These are phyloP conservation scores for Agrilus mali DNA, from an alignment of 2,888 invertebrate species.

Conservation along the genomic window DNA sequence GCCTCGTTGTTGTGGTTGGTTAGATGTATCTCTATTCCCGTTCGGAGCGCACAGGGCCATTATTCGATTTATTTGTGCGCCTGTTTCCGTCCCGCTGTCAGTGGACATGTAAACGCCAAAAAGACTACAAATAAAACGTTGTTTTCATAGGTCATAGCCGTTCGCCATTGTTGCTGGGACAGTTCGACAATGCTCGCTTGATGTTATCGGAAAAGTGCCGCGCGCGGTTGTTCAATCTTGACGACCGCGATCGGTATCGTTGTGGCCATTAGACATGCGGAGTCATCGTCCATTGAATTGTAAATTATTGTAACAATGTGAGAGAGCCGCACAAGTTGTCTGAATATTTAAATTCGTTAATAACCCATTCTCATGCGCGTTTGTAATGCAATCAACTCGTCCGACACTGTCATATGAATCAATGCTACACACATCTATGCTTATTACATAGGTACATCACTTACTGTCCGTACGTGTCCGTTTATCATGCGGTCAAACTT, in stretches of 20 bases:
- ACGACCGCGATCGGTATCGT: slow-evolving; percentile 21
- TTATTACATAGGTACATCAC: background rate
- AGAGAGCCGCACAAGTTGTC: slow-evolving; percentile 22
- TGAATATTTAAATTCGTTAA: slow-evolving; percentile 25
- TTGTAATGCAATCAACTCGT: slow-evolving; percentile 7
- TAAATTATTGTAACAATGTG: slow-evolving; percentile 27
- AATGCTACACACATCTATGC: background rate
- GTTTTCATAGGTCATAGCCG: no score
- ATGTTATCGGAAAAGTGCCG: background rate
- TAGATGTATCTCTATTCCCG: no score
- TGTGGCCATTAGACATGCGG: slow-evolving; percentile 25
- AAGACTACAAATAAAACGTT: no score
- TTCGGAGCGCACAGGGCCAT: no score
- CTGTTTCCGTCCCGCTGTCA: no score
- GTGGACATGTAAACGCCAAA: no score
- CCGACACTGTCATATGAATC: background rate
- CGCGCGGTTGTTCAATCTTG: background rate
- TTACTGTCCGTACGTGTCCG: background rate
- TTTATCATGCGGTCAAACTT: no score
- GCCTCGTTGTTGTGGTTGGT: no score
- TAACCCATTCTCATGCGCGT: slow-evolving; percentile 19
- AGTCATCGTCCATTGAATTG: slow-evolving; percentile 30
- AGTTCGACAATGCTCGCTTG: no score
- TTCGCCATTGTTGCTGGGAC: no score
- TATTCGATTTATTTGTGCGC: no score